Percentiles rank a stretch among this genome's conserved stretches.
Conservation (phyloP, 2,888 invertebrate species). For the Acrobasis consociella region DNA sequence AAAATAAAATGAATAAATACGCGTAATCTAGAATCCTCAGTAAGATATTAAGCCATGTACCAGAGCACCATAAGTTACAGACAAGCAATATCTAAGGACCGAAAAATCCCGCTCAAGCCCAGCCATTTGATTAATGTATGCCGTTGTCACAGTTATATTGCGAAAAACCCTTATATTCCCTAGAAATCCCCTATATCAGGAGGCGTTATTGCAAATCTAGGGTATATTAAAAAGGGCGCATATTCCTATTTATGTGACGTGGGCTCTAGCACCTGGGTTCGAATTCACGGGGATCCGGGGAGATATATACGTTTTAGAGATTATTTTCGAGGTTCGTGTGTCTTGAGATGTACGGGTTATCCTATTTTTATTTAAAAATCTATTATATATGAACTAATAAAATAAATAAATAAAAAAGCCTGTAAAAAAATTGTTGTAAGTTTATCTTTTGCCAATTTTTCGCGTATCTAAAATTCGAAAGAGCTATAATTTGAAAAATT, state of each 20-base stretch:
- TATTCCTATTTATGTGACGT: conserved; percentile 66
- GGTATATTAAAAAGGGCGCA: conserved; percentile 78
- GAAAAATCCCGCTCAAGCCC: conserved; percentile 52
- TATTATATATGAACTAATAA: too few relatives aligned
- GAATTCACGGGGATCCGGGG: conserved; percentile 18
- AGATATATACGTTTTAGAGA: conserved; percentile 21
- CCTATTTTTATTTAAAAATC: neutral
- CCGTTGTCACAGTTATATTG: conserved; percentile 75
- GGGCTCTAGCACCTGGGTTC: conserved; percentile 26
- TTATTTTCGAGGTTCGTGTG: conserved; percentile 13
- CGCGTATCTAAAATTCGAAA: too few relatives aligned
- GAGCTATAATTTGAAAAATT: too few relatives aligned
- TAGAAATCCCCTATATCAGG: conserved; percentile 61
- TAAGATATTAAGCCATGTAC: conserved; percentile 52
- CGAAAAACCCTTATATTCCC: conserved; percentile 60
- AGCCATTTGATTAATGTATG: conserved; percentile 78
- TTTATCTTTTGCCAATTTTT: neutral
- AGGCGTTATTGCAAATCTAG: conserved; percentile 77
- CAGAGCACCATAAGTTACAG: conserved; percentile 66
- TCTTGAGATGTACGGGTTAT: conserved; percentile 5
- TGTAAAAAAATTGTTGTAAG: neutral
- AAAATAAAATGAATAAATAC: neutral
- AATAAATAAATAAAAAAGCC: too few relatives aligned
- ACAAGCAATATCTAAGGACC: conserved; percentile 64
- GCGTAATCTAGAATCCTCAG: conserved; percentile 33